Evolutionary conservation across 2,797 vertebrate genomes (phyloP), one percentile per base, ranked within the genome.

Genomic region (Poecilia picta): DNA sequence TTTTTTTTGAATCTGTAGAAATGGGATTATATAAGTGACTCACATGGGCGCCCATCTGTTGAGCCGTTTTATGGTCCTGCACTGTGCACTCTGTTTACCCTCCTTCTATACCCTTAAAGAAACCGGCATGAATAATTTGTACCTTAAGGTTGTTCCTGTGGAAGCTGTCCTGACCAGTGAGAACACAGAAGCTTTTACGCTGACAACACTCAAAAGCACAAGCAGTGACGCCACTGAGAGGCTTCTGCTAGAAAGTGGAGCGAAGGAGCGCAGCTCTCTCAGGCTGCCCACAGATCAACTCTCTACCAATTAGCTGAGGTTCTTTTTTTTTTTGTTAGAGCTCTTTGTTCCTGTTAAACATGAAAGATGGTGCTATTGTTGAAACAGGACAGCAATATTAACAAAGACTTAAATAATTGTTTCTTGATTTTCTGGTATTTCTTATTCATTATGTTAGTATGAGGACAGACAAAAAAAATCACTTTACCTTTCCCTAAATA

Each of bases 91-190:
- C 79, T 82, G 76, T 81, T 57, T 31, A 39, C 36, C 39, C 68
- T 76, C 55, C 68, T 72, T 31, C 77, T 47, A 75, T 85, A 75
- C 78, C 64, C 80, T 85, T 86, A 82, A 87, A 89, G 86, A 92
- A 91, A 91, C 83, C 84, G 84, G 80, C 91, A 94, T 94, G 49
- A 93, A 94, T 94, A 87, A 94, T 92, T 92, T 94, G 84, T 89
- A 82, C 77, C 46, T 76, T 11, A 72, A 84, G 85, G 91, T 86
- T 92, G 84, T 91, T 92, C 83, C 85, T 88, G 88, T 85, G 86
- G 90, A 93, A 91, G 86, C 89, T 75, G 84, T 68, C 78, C 81
- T 79, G 84, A 84, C 89, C 82, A 53, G 82, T 75, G 85, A 86
- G 81, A 87, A 85, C 85, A 89, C 45, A 71, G 76, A 89, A 72